Evolutionary conservation across 2,113 vertebrate species (phyloP).

Genomic region (Philantomba maxwellii): DNA sequence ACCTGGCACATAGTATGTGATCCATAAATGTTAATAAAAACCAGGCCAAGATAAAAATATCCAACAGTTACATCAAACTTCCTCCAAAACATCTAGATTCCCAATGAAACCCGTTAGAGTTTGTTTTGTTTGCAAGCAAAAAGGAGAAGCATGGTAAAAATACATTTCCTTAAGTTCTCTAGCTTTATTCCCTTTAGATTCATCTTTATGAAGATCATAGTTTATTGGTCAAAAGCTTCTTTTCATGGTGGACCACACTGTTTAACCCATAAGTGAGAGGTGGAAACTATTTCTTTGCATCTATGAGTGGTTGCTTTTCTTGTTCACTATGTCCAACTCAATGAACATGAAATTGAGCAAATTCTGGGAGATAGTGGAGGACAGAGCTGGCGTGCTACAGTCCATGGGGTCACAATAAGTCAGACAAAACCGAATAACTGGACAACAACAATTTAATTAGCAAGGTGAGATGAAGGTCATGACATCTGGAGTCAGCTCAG

Average conservation of each 20-base stretch:
- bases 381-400: fast-evolving
- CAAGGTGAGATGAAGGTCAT: background rate
- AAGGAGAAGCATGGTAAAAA: background rate
- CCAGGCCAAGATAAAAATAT: background rate
- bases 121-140: background rate
- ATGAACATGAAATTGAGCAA: background rate
- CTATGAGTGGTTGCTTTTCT: background rate
- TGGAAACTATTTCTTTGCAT: background rate
- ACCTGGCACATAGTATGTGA: background rate
- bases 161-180: background rate
- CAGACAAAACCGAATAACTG: background rate
- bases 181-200: background rate
- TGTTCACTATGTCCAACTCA: background rate
- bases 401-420: background rate
- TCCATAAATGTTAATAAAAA: background rate
- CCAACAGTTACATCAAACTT: background rate
- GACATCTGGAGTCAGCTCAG: background rate
- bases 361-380: background rate
- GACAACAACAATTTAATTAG: background rate
- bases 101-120: background rate
- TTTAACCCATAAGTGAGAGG: background rate
- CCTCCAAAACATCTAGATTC: background rate
- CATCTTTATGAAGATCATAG: background rate
- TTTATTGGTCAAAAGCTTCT: background rate
- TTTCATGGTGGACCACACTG: background rate